Conservation (phyloP, 2,888 invertebrate species). For the Dugesia japonica region DNA sequence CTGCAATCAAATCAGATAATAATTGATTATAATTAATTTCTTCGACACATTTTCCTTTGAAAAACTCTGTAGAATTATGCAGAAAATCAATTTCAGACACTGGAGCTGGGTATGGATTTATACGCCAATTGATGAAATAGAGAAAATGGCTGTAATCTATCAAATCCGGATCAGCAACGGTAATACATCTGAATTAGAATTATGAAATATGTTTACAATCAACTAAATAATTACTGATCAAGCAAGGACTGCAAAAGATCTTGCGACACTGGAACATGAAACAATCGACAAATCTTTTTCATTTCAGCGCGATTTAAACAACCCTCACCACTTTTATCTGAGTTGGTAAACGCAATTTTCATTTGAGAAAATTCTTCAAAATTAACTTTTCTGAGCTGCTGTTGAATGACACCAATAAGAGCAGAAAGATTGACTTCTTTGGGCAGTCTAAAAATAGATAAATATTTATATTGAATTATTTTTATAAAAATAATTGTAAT, state of each 20-base stretch:
- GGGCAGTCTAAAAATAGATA: too few relatives aligned
- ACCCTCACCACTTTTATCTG: neutral
- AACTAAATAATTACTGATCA: neutral
- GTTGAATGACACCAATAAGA: neutral
- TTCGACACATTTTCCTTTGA: constrained; percentile 2
- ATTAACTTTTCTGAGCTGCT: neutral
- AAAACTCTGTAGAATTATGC: neutral
- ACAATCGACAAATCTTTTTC: neutral
- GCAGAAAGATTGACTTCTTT: neutral
- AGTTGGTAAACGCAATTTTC: neutral
- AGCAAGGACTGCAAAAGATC: neutral
- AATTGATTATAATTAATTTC: neutral
- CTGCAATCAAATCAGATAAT: neutral
- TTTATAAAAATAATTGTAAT: too few relatives aligned
- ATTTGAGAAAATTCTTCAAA: constrained; percentile 13
- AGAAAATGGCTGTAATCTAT: neutral
- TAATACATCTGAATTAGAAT: neutral
- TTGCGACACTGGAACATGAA: neutral
- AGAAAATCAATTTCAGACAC: neutral
- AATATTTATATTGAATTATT: too few relatives aligned
- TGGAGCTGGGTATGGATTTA: neutral
- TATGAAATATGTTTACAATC: too few relatives aligned
- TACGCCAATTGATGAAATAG: neutral
- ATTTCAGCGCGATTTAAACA: neutral
- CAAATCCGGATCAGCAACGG: neutral